phyloP scores from a whole-genome alignment of 30 jellyfish, hydroid and myxozoan species.

The Hydractinia echinata region DNA sequence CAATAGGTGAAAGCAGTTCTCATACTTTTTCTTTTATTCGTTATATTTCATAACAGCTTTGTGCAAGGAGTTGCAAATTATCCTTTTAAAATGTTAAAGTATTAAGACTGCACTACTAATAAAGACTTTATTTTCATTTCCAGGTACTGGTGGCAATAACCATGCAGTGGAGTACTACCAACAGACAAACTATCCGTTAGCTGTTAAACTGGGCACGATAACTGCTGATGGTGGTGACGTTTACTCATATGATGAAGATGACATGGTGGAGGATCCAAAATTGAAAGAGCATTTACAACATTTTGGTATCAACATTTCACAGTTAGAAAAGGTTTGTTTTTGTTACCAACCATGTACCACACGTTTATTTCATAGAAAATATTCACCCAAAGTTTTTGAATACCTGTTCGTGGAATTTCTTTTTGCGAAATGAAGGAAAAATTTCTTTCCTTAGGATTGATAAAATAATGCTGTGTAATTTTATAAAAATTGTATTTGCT shows the following conservation, averaged over 20 bases:
- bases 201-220: slow-evolving; percentile 95
- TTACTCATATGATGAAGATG: slow-evolving; percentile 96
- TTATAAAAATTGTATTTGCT: too few relatives aligned
- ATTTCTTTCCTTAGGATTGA: not conserved
- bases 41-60: not conserved
- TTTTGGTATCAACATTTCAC: slow-evolving; percentile 87
- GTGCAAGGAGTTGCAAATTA: not conserved
- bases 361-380: not conserved
- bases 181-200: slow-evolving; percentile 84
- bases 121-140: not conserved
- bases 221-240: slow-evolving; percentile 97
- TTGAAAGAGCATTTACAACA: slow-evolving; percentile 81
- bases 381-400: not conserved
- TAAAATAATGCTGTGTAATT: not conserved
- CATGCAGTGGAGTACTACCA: slow-evolving; percentile 89
- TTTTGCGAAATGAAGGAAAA: not conserved
- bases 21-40: not conserved
- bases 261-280: slow-evolving; percentile 95
- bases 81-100: not conserved
- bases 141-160: slow-evolving; percentile 99
- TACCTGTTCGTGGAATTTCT: not conserved
- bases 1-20: too few relatives aligned
- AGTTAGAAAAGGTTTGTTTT: slow-evolving; percentile 70
- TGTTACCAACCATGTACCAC: not conserved
- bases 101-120: not conserved